These are phyloP conservation scores for Solenopsis invicta DNA, from an alignment of 1,140 invertebrate species.

Conservation along the genomic window DNA sequence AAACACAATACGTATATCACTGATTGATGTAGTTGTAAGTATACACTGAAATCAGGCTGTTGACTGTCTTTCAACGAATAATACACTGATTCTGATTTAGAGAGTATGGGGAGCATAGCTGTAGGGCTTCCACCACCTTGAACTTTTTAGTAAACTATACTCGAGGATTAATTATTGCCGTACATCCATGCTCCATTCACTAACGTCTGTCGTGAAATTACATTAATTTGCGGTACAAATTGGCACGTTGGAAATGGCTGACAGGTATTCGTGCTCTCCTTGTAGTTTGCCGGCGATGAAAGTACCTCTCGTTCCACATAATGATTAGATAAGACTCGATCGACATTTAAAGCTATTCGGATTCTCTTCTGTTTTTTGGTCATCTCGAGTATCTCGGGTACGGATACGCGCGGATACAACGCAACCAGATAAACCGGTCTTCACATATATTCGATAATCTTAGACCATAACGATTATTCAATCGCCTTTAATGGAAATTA, in stretches of 20 bases:
- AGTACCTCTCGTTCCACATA: slow-evolving; percentile 43
- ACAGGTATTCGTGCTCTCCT: slow-evolving; percentile 1
- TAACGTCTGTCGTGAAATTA: slow-evolving; percentile 33
- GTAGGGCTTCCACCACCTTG: slow-evolving; percentile 43
- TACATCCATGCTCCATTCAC: slow-evolving; percentile 28
- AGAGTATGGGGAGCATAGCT: background rate
- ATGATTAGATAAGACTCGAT: slow-evolving; percentile 56
- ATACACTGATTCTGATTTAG: too few relatives aligned
- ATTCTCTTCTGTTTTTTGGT: slow-evolving; percentile 22
- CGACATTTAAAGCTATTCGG: slow-evolving; percentile 15
- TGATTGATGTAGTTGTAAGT: too few relatives aligned
- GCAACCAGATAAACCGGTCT: slow-evolving; percentile 34
- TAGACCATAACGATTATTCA: slow-evolving; percentile 29
- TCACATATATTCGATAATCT: slow-evolving; percentile 19
- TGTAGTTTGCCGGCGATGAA: slow-evolving; percentile 24
- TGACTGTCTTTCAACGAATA: too few relatives aligned
- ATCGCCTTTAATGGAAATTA: slow-evolving; percentile 26
- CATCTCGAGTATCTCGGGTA: background rate
- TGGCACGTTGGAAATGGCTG: slow-evolving; percentile 39
- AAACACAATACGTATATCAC: too few relatives aligned
- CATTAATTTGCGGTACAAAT: slow-evolving; percentile 44
- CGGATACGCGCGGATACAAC: background rate
- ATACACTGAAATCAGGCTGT: too few relatives aligned
- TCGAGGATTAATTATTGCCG: slow-evolving; percentile 19
- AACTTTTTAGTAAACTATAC: slow-evolving; percentile 13